Conservation (phyloP, 2,113 vertebrate species). For the mouse (Mus musculus) region GRCm39 chr16:6862001-6862500, state of each 20-base stretch:
- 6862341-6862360: constrained; percentile 82
- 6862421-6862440: constrained; percentile 84
- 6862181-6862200: constrained; percentile 31
- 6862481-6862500: constrained; percentile 46
- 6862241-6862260: constrained; percentile 71
- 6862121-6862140: background rate
- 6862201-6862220: constrained; percentile 78
- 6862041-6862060: constrained; percentile 89
- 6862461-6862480: constrained; percentile 75
- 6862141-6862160: constrained; percentile 6
- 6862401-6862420: constrained; percentile 84
- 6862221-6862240: constrained; percentile 78
- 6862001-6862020: constrained; percentile 91
- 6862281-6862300: constrained; percentile 72
- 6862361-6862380: constrained; percentile 85
- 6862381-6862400: constrained; percentile 79
- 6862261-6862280: constrained; percentile 77
- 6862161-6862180: too few relatives aligned
- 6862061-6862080: constrained; percentile 89
- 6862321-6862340: constrained; percentile 81
- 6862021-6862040: constrained; percentile 90
- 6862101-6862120: constrained; percentile 84
- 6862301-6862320: constrained; percentile 81
- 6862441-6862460: constrained; percentile 83
- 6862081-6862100: constrained; percentile 88